Conservation (phyloP, 2,797 vertebrate genomes). For the Balearica regulorum region DNA sequence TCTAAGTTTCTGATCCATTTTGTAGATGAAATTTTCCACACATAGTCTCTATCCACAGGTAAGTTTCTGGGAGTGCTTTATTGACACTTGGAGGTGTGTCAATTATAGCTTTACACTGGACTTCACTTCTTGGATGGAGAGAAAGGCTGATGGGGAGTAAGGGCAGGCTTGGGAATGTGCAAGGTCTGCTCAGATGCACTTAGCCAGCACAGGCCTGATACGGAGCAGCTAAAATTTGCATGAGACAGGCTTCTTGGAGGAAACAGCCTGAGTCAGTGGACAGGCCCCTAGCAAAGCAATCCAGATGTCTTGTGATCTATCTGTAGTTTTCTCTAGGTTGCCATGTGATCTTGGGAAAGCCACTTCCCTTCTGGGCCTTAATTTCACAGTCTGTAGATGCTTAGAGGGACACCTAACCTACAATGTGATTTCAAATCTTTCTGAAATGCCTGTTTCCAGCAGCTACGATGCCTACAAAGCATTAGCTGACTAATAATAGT, state of each 20-base stretch:
- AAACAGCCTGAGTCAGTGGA: not conserved
- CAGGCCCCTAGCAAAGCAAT: not conserved
- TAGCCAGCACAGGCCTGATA: not conserved
- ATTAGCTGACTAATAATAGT: not conserved
- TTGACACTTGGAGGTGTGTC: not conserved
- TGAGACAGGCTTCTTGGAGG: not conserved
- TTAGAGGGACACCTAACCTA: not conserved
- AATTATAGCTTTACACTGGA: not conserved
- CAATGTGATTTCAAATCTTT: not conserved
- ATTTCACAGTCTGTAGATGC: not conserved
- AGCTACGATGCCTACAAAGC: not conserved
- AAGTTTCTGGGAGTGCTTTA: not conserved
- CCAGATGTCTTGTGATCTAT: slow-evolving; percentile 14
- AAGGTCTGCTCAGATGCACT: not conserved
- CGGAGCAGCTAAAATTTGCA: not conserved
- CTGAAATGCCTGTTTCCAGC: not conserved
- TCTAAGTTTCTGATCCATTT: not conserved
- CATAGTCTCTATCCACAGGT: not conserved
- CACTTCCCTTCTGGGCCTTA: not conserved
- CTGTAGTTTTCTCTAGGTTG: not conserved
- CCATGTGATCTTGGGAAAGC: not conserved
- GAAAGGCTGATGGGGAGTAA: not conserved
- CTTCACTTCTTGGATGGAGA: not conserved
- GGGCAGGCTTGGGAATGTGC: not conserved
- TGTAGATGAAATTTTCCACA: not conserved